Evolutionary conservation across 2,113 vertebrate genomes (phyloP).

Genomic region (human (Homo sapiens)): DNA sequence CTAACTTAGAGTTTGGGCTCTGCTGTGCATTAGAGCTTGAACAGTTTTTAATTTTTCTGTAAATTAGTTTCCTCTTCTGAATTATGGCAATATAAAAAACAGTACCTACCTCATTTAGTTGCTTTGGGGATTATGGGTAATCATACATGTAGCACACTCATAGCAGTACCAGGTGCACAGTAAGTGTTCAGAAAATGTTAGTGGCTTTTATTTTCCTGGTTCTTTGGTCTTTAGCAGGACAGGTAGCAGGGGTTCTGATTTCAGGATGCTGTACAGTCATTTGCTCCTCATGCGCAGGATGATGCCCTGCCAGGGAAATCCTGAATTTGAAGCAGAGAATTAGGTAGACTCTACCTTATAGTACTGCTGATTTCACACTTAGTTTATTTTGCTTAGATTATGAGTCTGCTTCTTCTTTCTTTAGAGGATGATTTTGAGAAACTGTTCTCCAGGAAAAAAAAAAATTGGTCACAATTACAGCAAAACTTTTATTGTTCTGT

Average conservation of each 20-base stretch:
- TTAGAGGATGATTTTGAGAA: conserved; percentile 9
- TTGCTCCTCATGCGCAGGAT: neutral
- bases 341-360: neutral
- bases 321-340: neutral
- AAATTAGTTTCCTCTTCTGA: neutral
- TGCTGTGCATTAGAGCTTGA: neutral
- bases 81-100: neutral
- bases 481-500: neutral
- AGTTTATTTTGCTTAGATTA: neutral
- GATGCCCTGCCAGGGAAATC: neutral
- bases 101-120: neutral
- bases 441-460: neutral
- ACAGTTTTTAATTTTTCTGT: neutral
- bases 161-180: neutral
- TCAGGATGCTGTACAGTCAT: neutral
- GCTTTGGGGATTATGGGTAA: neutral
- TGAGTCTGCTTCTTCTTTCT: neutral
- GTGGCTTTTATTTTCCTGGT: neutral
- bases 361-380: neutral
- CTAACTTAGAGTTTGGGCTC: neutral
- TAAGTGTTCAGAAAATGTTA: neutral
- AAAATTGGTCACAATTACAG: neutral
- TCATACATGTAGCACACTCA: neutral
- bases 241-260: neutral
- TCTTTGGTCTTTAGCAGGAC: neutral